Evolutionary conservation across 2,113 vertebrate species (phyloP), one percentile per base, ranked within the genome.

Genomic region (Promerops cafer): DNA sequence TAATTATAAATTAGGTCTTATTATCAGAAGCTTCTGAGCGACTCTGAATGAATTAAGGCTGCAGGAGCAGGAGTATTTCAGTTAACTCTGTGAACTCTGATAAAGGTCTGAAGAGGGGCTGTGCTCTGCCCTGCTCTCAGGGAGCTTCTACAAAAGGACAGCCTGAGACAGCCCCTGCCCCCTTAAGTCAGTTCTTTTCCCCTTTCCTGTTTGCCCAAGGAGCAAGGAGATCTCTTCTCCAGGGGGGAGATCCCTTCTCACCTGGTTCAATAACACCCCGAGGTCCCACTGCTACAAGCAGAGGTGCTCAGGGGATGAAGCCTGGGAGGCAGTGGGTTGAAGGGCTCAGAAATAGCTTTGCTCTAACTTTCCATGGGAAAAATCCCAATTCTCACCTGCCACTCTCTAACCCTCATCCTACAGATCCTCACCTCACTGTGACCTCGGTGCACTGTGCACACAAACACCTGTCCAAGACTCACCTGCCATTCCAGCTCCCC

Each of bases 1-100:
- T 98, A 98, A 98, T 98, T 98, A 98, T 98, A 98, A 98, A 98
- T 97, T 98, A 98, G 96, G 97, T 95, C 96, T 98, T 97, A 98
- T 97, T 98, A 98, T 98, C 98, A 97, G 96, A 96, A 96, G 96
- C 96, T 97, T 97, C 96, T 97, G 96, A 97, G 97, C 84, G 52
- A 83, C 64, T 79, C 84, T 94, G 96, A 96, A 87, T 96, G 97
- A 97, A 98, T 98, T 98, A 98, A 98, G 98, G 97, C 96, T 83
- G 95, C 54, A 96, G 94, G 92, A 98, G 96, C 97, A 97, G 92
- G 90, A 97, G 95, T 97, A 93, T 96, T 98, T 96, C 96, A 95
- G 97, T 98, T 98, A 98, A 98, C 96, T 97, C 88, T 93, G 93
- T 94, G 97, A 97, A 97, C 97, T 93, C 97, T 97, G 96, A 96